Conservation (phyloP, 2,888 invertebrate genomes). For the Phortica magna region DNA sequence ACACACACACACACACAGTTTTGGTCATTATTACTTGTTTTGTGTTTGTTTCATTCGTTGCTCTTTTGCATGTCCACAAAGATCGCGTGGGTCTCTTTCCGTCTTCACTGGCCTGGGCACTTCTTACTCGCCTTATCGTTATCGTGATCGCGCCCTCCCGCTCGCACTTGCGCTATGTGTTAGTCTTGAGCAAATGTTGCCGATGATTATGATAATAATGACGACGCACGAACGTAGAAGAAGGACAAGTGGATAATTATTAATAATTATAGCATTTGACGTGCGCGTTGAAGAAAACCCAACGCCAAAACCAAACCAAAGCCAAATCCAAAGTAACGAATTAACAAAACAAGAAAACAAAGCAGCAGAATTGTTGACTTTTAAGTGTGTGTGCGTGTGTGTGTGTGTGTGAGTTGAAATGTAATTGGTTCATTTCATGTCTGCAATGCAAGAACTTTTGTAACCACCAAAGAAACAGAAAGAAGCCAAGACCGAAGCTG, state of each 20-base stretch:
- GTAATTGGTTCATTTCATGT: slow-evolving; percentile 14
- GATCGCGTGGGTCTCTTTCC: slow-evolving; percentile 41
- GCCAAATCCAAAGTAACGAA: slow-evolving; percentile 11
- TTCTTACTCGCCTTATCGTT: too few relatives aligned
- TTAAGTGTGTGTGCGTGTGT: slow-evolving; percentile 5
- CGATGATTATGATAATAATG: slow-evolving; percentile 13
- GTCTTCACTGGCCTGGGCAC: too few relatives aligned
- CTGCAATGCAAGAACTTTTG: neutral
- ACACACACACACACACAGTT: slow-evolving; percentile 70
- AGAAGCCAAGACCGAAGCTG: too few relatives aligned
- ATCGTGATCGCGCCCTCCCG: neutral
- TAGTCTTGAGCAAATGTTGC: neutral
- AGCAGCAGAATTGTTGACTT: slow-evolving; percentile 13
- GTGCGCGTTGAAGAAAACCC: slow-evolving; percentile 32
- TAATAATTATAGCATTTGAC: slow-evolving; percentile 71
- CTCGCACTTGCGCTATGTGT: slow-evolving; percentile 42
- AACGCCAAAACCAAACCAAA: slow-evolving; percentile 17
- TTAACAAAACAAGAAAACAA: neutral
- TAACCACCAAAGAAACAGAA: too few relatives aligned
- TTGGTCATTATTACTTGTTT: slow-evolving; percentile 63
- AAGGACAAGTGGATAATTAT: slow-evolving; percentile 73
- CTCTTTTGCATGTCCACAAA: neutral
- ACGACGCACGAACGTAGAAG: slow-evolving; percentile 47
- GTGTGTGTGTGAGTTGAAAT: neutral
- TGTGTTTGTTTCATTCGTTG: neutral